Evolutionary conservation across 2,797 vertebrate genomes (phyloP), one percentile per base, ranked within the genome.

Genomic region (Serranus cabrilla): DNA sequence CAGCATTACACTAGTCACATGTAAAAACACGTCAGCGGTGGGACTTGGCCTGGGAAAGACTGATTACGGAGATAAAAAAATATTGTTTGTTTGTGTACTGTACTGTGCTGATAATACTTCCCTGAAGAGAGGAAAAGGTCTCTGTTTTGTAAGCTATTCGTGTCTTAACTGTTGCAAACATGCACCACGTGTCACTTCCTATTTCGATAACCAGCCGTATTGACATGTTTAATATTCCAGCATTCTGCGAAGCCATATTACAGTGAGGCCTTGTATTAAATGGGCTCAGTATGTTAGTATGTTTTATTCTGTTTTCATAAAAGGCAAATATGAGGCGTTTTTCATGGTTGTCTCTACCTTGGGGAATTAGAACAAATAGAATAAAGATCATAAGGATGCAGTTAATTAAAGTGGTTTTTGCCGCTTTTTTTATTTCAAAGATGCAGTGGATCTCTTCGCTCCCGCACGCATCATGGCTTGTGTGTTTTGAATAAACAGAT

Each of bases 341-440:
- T 83, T 89, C 87, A 92, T 87, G 88, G 85, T 75, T 92, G 76
- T 82, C 83, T 82, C 34, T 47, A 76, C 89, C 79, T 51, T 12
- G 16, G 89, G 90, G 91, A 89, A 81, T 76, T 67, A 72, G 85
- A 93, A 92, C 89, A 93, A 93, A 93, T 93, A 89, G 89, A 93
- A 93, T 92, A 89, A 92, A 91, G 92, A 93, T 93, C 90, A 91
- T 91, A 93, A 89, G 85, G 86, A 90, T 89, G 89, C 87, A 76
- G 87, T 87, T 92, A 91, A 93, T 92, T 92, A 93, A 88, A 88
- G 88, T 63, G 50, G n/a, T 83, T 91, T 84, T 88, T 74, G 59
- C 78, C 11, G 37, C 64, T 67, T 80, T 78, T 78, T 58, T 40
- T 60, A 76, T 82, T 89, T 85, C 64, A 84, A 86, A 89, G 83